A percentile compares a stretch with the other conserved stretches of the same genome.
These are phyloP conservation scores for Macrotus californicus DNA, from an alignment of 2,113 vertebrate species.

Conservation along the genomic window DNA sequence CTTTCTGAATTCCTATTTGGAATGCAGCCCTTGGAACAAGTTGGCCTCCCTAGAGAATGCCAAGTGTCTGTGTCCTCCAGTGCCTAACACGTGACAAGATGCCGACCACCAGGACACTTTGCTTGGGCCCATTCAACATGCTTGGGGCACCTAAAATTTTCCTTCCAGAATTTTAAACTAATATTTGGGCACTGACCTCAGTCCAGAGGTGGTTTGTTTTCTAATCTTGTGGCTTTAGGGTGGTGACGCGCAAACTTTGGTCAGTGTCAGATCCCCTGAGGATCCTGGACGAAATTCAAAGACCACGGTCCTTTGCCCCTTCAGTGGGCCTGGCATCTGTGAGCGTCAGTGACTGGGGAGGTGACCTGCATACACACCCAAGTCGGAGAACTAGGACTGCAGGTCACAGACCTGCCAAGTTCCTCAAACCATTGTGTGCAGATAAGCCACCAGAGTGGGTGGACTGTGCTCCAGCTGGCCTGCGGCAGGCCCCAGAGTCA, in stretches of 20 bases:
- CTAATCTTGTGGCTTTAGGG: neutral
- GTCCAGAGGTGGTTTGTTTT: neutral
- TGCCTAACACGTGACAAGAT: neutral
- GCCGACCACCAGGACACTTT: neutral
- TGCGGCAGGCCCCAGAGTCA: neutral
- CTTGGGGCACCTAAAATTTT: neutral
- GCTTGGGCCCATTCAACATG: neutral
- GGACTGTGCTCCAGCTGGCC: neutral
- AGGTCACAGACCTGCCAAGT: neutral
- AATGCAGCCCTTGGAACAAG: neutral
- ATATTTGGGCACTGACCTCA: neutral
- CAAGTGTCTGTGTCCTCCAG: neutral
- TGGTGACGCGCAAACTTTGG: neutral
- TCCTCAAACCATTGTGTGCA: neutral
- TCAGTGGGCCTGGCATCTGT: neutral
- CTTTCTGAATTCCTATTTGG: slow-evolving; percentile 6
- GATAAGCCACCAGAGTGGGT: neutral
- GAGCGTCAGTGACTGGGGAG: neutral
- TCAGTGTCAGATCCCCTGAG: neutral
- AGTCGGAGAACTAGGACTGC: neutral
- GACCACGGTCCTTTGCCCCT: neutral
- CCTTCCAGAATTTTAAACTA: neutral
- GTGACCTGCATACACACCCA: neutral
- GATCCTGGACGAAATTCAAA: neutral
- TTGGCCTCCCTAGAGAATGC: neutral